These are phyloP conservation scores for Nephrotoma guestfalica DNA, from an alignment of 2,888 invertebrate species.

Conservation along the genomic window DNA sequence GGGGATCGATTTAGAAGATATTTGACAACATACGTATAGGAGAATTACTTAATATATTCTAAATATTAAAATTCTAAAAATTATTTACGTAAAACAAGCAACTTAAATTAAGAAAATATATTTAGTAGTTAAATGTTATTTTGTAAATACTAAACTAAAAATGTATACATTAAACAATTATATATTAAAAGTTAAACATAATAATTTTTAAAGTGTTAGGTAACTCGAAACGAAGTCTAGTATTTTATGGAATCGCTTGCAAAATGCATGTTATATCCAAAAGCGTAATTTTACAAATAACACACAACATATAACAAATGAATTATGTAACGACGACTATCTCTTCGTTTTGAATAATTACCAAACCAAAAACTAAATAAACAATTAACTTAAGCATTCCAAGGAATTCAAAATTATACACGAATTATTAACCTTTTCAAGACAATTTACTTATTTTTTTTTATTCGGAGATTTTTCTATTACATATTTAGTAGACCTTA, in stretches of 20 bases:
- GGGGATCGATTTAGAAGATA: neutral
- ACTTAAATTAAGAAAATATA: neutral
- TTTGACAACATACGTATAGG: neutral
- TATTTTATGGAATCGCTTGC: neutral
- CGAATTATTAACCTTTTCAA: neutral
- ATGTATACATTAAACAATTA: neutral
- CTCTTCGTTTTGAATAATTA: neutral
- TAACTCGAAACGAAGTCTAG: neutral
- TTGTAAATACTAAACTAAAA: neutral
- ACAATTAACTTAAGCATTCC: neutral
- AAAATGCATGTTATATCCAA: neutral
- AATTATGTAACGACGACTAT: neutral
- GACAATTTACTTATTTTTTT: neutral
- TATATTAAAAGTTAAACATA: neutral
- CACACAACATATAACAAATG: neutral
- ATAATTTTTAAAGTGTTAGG: neutral
- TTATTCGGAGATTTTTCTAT: neutral
- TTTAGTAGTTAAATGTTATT: neutral
- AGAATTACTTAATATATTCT: neutral
- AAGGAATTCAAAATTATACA: neutral
- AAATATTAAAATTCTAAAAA: neutral
- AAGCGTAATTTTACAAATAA: neutral
- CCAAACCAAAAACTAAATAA: neutral
- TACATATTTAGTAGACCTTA: neutral
- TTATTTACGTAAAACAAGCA: neutral